These are phyloP conservation scores for Solenodon paradoxus DNA, from an alignment of 2,113 vertebrate species.

Conservation along the genomic window DNA sequence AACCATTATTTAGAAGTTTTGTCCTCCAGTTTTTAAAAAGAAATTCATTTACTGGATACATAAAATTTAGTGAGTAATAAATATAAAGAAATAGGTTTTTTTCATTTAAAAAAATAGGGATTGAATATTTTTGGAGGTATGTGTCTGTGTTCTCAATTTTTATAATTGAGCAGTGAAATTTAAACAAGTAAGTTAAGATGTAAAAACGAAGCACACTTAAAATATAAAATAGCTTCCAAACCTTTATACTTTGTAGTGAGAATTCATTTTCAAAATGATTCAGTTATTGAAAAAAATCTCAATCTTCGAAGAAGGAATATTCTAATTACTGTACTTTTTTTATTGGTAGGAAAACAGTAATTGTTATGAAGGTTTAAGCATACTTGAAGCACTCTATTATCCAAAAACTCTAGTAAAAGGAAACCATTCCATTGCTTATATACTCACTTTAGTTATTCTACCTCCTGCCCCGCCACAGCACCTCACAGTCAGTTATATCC, in stretches of 20 bases:
- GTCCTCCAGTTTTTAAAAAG: conserved; percentile 2
- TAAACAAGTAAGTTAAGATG: neutral
- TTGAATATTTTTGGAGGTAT: neutral
- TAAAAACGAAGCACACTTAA: neutral
- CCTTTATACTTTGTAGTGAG: neutral
- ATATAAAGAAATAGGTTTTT: neutral
- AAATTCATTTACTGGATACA: neutral
- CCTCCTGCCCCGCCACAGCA: fast-evolving
- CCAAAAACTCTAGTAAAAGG: neutral
- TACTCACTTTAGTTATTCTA: neutral
- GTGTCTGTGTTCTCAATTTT: neutral
- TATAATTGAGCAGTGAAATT: neutral
- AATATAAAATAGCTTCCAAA: neutral
- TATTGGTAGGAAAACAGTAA: neutral
- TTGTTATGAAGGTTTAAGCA: neutral
- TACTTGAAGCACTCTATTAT: neutral
- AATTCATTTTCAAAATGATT: conserved; percentile 14
- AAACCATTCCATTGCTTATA: neutral
- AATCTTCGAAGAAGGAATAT: neutral
- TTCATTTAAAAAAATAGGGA: neutral
- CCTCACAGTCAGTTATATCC: neutral
- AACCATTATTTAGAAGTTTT: conserved; percentile 6
- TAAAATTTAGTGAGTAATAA: neutral
- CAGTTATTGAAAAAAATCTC: neutral
- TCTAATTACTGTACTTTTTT: neutral